phyloP scores from a whole-genome alignment of 2,797 vertebrate species.

The Sandelia bainsii region DNA sequence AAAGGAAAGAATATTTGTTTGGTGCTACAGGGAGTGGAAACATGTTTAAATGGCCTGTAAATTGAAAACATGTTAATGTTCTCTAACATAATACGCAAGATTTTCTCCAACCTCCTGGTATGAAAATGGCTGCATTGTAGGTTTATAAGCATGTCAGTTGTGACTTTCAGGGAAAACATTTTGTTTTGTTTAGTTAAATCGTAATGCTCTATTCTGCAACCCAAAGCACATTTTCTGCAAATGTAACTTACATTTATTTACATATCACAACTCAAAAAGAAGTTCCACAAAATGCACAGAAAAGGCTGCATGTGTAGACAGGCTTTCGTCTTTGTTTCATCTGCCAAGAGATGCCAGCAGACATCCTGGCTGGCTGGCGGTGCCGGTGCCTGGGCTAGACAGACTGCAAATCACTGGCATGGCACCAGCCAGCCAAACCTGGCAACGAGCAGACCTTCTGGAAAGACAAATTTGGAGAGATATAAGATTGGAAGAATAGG shows the following conservation, averaged over 20 bases:
- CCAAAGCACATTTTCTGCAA: conserved; percentile 4
- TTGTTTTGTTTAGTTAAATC: background rate
- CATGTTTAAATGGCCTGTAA: background rate
- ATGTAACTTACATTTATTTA: conserved; percentile 10
- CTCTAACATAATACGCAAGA: no score
- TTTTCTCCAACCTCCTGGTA: background rate
- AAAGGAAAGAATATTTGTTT: background rate
- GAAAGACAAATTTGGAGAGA: conserved; percentile 27
- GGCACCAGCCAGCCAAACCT: conserved; percentile 51
- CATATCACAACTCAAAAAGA: background rate
- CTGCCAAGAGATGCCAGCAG: conserved; percentile 61
- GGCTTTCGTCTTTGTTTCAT: conserved; percentile 22
- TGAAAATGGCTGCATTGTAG: background rate
- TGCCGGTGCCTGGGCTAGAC: conserved; percentile 57
- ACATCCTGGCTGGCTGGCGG: conserved; percentile 71
- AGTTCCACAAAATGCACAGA: conserved; percentile 22
- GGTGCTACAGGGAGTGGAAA: background rate
- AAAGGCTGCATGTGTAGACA: conserved; percentile 9
- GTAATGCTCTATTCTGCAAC: background rate
- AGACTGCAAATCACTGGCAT: conserved; percentile 67
- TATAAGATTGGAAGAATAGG: conserved; percentile 16
- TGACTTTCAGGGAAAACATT: background rate
- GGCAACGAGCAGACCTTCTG: conserved; percentile 34
- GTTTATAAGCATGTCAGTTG: background rate
- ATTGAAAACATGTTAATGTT: no score